These are phyloP conservation scores for Chrysolophus pictus DNA, from an alignment of 2,797 vertebrate genomes.

Conservation along the genomic window DNA sequence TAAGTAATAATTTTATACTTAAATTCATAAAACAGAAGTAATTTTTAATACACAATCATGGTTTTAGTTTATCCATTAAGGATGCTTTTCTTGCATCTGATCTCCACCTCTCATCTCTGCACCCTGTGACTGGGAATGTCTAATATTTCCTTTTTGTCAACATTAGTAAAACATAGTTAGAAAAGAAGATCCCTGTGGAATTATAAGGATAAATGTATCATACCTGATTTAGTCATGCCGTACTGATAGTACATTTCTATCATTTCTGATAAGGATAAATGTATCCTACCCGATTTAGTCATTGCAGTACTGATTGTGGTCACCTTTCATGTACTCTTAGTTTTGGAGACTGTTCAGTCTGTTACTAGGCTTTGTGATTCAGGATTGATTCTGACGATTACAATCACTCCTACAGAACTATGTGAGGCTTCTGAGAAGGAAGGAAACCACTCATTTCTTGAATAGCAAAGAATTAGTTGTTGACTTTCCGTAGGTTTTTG, in stretches of 20 bases:
- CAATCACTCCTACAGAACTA: background rate
- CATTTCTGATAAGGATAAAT: no score
- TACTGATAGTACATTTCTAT: no score
- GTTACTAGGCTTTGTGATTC: background rate
- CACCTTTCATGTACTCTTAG: background rate
- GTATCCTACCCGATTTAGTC: background rate
- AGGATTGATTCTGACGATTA: background rate
- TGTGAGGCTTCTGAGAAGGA: background rate
- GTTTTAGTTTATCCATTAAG: background rate
- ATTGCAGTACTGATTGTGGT: background rate
- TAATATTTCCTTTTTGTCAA: background rate
- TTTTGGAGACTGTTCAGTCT: background rate
- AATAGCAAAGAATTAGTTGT: background rate
- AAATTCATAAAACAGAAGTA: background rate
- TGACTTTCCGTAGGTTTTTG: background rate
- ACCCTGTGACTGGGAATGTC: background rate
- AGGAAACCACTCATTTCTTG: background rate
- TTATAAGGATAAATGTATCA: background rate
- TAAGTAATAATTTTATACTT: no score
- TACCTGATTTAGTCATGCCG: background rate
- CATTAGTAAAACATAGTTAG: background rate
- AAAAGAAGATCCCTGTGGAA: background rate
- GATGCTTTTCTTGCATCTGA: background rate
- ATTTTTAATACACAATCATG: background rate
- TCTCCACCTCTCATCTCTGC: background rate